Percentiles rank a stretch among this genome's conserved stretches.
These are phyloP conservation scores for Aplodontia rufa DNA, from an alignment of 2,113 vertebrate species.

Conservation along the genomic window DNA sequence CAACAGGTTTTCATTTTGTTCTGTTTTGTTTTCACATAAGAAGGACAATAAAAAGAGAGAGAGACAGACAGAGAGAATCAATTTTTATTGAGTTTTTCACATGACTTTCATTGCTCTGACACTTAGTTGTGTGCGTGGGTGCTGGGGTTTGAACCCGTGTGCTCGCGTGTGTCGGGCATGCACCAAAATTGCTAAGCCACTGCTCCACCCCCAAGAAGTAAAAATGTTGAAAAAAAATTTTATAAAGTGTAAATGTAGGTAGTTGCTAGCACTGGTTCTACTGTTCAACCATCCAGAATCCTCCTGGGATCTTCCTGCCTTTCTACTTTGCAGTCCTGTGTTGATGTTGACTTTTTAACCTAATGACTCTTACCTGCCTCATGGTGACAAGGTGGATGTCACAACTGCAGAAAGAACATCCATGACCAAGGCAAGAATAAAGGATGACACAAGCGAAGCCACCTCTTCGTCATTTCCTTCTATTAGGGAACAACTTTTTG, in stretches of 20 bases:
- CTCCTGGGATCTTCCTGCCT: not conserved
- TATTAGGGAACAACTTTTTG: not conserved
- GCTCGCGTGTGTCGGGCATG: too few species aligned
- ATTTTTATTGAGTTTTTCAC: too few species aligned
- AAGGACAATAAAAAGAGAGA: too few species aligned
- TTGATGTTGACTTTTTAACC: not conserved
- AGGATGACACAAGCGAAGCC: not conserved
- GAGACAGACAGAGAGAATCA: too few species aligned
- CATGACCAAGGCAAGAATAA: not conserved
- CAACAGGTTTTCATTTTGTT: too few species aligned
- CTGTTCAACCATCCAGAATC: not conserved
- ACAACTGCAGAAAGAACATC: not conserved
- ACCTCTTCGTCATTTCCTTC: not conserved
- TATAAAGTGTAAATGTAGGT: not conserved
- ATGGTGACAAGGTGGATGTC: slow-evolving; percentile 31
- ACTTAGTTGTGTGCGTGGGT: too few species aligned
- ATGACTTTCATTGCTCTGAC: too few species aligned
- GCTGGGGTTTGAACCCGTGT: too few species aligned
- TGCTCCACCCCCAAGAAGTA: too few species aligned
- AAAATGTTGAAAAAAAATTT: not conserved
- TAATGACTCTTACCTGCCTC: slow-evolving; percentile 23
- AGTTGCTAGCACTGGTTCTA: slow-evolving; percentile 10
- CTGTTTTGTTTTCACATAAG: not conserved
- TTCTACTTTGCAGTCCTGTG: not conserved
- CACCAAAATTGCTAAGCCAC: too few species aligned